These are phyloP conservation scores for Trachymyrmex septentrionalis DNA, from an alignment of 1,140 invertebrate genomes.

Conservation along the genomic window DNA sequence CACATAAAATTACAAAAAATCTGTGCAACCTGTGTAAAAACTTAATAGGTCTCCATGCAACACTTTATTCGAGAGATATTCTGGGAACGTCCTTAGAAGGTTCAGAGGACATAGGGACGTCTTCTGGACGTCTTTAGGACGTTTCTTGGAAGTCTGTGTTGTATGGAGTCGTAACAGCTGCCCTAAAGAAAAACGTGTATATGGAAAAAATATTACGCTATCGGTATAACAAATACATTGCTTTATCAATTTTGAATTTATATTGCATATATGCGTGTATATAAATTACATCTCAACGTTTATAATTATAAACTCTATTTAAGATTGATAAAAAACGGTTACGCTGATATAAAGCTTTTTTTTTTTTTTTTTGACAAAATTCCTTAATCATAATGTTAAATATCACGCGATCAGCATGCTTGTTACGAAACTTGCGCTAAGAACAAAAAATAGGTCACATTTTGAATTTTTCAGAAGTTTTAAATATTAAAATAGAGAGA, in stretches of 20 bases:
- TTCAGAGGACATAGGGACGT: too few relatives aligned
- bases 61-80: too few relatives aligned
- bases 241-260: constrained; percentile 28
- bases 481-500: background rate
- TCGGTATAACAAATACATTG: background rate
- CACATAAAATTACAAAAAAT: constrained; percentile 1
- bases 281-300: constrained; percentile 35
- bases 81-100: too few relatives aligned
- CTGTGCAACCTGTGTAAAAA: background rate
- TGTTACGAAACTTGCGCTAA: background rate
- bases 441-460: background rate
- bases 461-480: background rate
- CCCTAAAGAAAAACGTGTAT: background rate
- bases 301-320: constrained; percentile 26
- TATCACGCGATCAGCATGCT: background rate
- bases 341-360: background rate
- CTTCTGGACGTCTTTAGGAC: too few relatives aligned
- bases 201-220: constrained; percentile 5
- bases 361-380: constrained; percentile 4
- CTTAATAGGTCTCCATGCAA: background rate
- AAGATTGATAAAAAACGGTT: constrained; percentile 26
- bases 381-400: constrained; percentile 17
- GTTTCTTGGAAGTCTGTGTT: too few relatives aligned
- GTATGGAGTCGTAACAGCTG: background rate
- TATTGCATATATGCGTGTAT: constrained; percentile 22